Base-by-base conservation (phyloP, 2,888 invertebrate species). In the Chaitophorus viminalis region DNA sequence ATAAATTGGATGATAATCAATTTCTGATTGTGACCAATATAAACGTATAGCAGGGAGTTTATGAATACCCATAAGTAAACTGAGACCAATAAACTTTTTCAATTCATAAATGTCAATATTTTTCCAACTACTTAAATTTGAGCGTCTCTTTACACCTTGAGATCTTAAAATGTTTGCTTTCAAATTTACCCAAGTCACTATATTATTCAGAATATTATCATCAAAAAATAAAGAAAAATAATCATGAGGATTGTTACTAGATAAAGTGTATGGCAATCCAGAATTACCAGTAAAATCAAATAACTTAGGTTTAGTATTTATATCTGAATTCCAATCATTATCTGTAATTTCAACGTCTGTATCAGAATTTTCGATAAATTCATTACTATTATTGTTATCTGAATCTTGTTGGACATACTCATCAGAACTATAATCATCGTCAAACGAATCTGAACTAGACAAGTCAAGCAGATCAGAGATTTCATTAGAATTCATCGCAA, bases 11-110 rank as follows among this genome's bases (percentile, higher is more conserved):
- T 72, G 33, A 72, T 72, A 72, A 33, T 72, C 70, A 72, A 31
- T 72, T 72, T 72, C 70, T 72, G 31, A 31, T 72, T 72, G 17
- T 31, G 70, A 72, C 70, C 70, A 72, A 72, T 72, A 72, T 18
- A 31, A 46, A 46, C 11, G 46, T 46, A 46, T 46, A 46, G 46
- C 46, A 46, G 9, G 46, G 46, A 46, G 68, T 29, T 68, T 68
- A 68, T 68, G 68, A 68, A 68, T 68, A 68, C 68, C 68, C 68
- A 68, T 68, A 68, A 68, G 68, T 68, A 68, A 68, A 68, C 29
- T 68, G 14, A 68, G 68, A 68, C 68, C 68, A 68, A 68, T 68
- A 68, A 68, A 68, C 68, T 68, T 68, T 68, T 68, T 68, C 29
- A 68, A 68, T 68, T 68, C 68, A 68, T 29, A 29, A 14, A 68